phyloP scores from a whole-genome alignment of 2,797 vertebrate genomes.

The Falco peregrinus region DNA sequence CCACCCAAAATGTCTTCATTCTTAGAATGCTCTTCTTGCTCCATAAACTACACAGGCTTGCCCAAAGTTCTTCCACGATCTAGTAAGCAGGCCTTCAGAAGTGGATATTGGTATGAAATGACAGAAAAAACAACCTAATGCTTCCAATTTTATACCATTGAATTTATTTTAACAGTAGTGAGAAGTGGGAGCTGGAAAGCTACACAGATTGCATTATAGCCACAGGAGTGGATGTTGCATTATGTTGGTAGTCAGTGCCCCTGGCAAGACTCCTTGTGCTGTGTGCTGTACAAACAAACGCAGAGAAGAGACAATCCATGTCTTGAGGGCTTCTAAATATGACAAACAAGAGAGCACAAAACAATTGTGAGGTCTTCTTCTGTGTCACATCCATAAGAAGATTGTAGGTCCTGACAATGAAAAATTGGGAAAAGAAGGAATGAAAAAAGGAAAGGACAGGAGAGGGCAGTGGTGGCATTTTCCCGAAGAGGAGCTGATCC shows the following conservation, averaged over 20 bases:
- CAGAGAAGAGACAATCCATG: not conserved
- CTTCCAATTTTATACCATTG: not conserved
- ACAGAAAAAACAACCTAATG: not conserved
- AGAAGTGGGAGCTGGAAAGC: not conserved
- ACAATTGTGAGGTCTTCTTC: not conserved
- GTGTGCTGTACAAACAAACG: not conserved
- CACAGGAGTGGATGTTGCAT: not conserved
- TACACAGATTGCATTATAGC: not conserved
- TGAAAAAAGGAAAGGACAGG: slow-evolving; percentile 40
- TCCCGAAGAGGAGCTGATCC: slow-evolving; percentile 6
- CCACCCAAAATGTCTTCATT: not conserved
- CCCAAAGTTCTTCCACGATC: not conserved
- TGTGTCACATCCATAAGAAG: not conserved
- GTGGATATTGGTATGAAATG: not conserved
- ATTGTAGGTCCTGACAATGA: not conserved
- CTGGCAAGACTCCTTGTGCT: not conserved
- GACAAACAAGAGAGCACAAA: not conserved
- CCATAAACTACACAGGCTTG: not conserved
- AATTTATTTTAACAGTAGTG: not conserved
- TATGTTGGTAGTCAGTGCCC: not conserved
- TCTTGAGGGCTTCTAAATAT: not conserved
- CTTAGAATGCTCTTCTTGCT: not conserved
- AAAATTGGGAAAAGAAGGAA: not conserved
- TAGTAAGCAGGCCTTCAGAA: not conserved
- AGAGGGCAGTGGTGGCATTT: slow-evolving; percentile 66